Conservation (phyloP, 2,888 invertebrate genomes). For the Volucella bombylans region DNA sequence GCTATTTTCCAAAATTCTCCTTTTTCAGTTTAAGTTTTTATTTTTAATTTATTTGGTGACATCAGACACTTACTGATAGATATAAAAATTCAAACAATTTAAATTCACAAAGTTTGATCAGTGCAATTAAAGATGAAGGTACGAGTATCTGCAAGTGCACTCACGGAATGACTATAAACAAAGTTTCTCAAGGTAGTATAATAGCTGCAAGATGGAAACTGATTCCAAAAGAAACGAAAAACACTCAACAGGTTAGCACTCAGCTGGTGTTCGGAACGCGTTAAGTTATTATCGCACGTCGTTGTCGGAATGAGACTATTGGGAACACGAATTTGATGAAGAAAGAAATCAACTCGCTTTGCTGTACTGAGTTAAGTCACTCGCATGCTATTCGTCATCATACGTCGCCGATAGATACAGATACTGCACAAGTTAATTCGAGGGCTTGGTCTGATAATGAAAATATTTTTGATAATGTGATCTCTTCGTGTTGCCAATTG, state of each 20-base stretch:
- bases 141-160: conserved; percentile 12
- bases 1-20: background rate
- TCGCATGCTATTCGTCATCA: conserved; percentile 44
- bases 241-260: conserved; percentile 7
- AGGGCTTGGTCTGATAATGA: conserved; percentile 28
- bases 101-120: conserved; percentile 18
- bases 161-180: conserved; percentile 41
- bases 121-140: background rate
- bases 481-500: conserved; percentile 3
- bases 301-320: conserved; percentile 48
- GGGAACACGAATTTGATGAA: background rate
- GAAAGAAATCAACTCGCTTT: conserved; percentile 39
- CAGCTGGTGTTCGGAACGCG: background rate
- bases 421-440: conserved; percentile 1
- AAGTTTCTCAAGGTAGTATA: conserved; percentile 8
- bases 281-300: background rate
- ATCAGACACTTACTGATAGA: conserved; percentile 35
- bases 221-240: conserved; percentile 37
- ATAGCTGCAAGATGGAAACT: conserved; percentile 18
- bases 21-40: conserved; percentile 2
- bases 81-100: conserved; percentile 15
- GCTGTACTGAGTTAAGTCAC: conserved; percentile 5
- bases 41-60: conserved; percentile 32
- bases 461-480: conserved; percentile 44
- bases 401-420: background rate